Conservation (phyloP, 2,113 vertebrate species). For the Lanius ludovicianus region DNA sequence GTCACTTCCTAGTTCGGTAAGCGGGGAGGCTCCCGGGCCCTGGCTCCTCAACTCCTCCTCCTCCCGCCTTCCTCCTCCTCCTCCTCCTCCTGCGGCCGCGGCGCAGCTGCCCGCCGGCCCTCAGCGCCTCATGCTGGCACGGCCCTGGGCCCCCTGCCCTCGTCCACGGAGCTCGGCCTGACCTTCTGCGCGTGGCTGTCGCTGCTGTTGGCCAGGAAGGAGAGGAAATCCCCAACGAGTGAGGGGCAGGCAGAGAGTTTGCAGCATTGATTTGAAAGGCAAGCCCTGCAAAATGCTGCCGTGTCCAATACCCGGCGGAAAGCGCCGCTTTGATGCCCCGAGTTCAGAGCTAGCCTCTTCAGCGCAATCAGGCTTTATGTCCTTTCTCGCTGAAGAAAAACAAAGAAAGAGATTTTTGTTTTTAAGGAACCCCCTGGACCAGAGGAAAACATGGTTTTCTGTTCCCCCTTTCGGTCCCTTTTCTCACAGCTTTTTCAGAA, state of each 20-base stretch:
- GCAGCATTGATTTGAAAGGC: neutral
- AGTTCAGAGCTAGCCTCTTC: neutral
- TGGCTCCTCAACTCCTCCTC: conserved; percentile 59
- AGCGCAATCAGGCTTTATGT: neutral
- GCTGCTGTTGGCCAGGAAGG: neutral
- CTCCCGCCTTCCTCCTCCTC: neutral
- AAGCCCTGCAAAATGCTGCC: neutral
- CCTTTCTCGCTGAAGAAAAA: neutral
- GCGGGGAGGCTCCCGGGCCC: conserved; percentile 50
- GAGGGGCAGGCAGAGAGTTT: neutral
- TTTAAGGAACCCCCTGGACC: neutral
- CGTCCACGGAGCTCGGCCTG: neutral
- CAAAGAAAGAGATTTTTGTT: neutral
- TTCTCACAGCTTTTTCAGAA: neutral
- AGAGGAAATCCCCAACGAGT: neutral
- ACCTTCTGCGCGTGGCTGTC: neutral
- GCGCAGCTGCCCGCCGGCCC: neutral
- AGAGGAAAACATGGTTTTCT: neutral
- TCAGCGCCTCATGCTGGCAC: neutral
- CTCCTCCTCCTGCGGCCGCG: neutral
- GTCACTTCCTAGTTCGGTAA: conserved; percentile 79
- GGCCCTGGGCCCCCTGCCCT: neutral
- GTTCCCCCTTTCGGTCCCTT: neutral
- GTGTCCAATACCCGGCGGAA: neutral
- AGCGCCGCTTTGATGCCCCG: neutral